Evolutionary conservation across 2,797 vertebrate genomes (phyloP), one percentile per base, ranked within the genome.

Genomic region (Echeneis naucrates): DNA sequence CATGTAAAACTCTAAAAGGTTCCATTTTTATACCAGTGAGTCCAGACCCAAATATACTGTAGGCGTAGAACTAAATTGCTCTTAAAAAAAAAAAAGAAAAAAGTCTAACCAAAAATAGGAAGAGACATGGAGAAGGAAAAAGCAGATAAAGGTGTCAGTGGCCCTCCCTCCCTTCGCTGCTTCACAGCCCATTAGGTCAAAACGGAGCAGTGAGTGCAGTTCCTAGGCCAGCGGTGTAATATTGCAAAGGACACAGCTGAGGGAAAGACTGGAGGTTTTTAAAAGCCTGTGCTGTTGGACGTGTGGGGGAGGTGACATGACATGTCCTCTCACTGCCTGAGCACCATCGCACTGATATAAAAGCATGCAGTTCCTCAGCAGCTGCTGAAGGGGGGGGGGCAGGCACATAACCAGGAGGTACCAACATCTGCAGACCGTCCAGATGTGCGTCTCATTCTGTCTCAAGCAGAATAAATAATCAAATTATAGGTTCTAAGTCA

Each of bases 161-260:
- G 32, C 60, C 26, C 52, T 23, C 44, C 69, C 37, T 24, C 8
- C 68, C 30, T 8, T 21, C 13, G 1, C 54, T 50, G 70, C 68
- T 75, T 87, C 74, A 84, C 83, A 83, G 81, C 81, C 85, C 87
- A 89, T 90, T 85, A 87, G 83, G 85, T 87, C 77, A 82, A 81
- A 83, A 72, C 61, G 4, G 72, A 84, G 66, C 71, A 68, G 67
- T 65, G 78, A 82, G 69, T 30, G 5, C 37, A 9, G 75, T 82
- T 87, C 87, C 85, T 56, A 83, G 84, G 58, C 81, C 56, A 44
- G 19, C 8, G 17, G 78, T 82, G 89, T 87, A 83, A 82, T 64
- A 55, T 37, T 48, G 73, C 65, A 55, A 57, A 77, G 81, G 81
- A 76, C 81, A 57, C 51, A 26, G 75, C 80, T 47, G 65, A 54